Percentiles rank a stretch among this genome's conserved stretches.
Conservation (phyloP, 2,888 invertebrate species). For the Phrixothrix hirtus region DNA sequence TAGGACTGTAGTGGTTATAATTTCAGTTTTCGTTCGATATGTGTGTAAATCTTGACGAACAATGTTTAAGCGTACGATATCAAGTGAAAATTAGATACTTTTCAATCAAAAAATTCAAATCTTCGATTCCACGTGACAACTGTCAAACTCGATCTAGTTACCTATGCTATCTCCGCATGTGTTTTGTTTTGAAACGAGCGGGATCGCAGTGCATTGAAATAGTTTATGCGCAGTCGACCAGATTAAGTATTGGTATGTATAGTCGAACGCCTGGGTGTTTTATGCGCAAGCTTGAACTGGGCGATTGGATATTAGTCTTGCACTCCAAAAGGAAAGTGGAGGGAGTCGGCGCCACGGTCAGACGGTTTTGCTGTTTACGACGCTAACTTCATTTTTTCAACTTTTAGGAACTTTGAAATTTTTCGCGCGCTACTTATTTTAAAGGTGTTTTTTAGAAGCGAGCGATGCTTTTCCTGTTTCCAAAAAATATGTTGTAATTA, state of each 20-base stretch:
- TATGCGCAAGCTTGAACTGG: slow-evolving; percentile 41
- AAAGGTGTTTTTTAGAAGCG: too few species aligned
- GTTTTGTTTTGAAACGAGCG: slow-evolving; percentile 59
- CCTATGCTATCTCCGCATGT: slow-evolving; percentile 57
- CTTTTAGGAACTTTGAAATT: slow-evolving; percentile 19
- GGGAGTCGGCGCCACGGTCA: slow-evolving; percentile 53
- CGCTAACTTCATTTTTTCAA: slow-evolving; percentile 36
- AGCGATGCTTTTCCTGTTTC: neutral
- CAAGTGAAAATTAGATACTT: slow-evolving; percentile 7
- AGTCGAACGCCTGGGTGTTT: slow-evolving; percentile 24
- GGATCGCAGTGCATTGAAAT: slow-evolving; percentile 57
- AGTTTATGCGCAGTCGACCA: slow-evolving; percentile 55
- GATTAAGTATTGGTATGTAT: slow-evolving; percentile 33
- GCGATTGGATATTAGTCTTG: slow-evolving; percentile 53
- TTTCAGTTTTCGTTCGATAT: neutral
- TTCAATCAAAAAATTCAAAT: slow-evolving; percentile 21
- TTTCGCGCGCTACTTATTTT: slow-evolving; percentile 15
- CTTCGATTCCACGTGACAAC: slow-evolving; percentile 53
- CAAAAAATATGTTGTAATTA: too few species aligned
- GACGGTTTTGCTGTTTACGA: slow-evolving; percentile 51
- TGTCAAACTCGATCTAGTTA: slow-evolving; percentile 57
- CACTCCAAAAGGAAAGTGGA: slow-evolving; percentile 48
- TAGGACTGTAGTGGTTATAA: neutral
- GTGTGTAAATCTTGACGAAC: neutral
- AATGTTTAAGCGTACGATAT: slow-evolving; percentile 2